phyloP scores from a whole-genome alignment of 2,797 vertebrate species.

The Tapirus indicus region DNA sequence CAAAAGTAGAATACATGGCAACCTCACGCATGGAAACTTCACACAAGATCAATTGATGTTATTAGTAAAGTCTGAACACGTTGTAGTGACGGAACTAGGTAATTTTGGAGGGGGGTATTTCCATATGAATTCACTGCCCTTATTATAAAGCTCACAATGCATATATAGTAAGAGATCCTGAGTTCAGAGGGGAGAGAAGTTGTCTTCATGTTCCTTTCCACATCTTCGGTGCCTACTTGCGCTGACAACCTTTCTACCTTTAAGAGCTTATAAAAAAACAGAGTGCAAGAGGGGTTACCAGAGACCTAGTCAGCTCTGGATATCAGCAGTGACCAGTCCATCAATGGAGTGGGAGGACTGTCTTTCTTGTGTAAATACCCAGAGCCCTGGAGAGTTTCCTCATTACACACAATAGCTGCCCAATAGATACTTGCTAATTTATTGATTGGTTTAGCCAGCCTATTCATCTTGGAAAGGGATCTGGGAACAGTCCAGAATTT shows the following conservation, averaged over 20 bases:
- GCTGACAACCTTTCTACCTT: neutral
- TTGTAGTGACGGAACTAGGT: constrained; percentile 83
- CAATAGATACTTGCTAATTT: constrained; percentile 1
- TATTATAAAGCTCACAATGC: neutral
- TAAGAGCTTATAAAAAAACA: neutral
- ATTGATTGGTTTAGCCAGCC: constrained; percentile 47
- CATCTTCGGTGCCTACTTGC: neutral
- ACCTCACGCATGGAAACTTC: constrained; percentile 54
- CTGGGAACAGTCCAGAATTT: constrained; percentile 20
- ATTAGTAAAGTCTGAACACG: constrained; percentile 60
- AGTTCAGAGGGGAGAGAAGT: constrained; percentile 1
- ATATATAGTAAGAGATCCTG: neutral
- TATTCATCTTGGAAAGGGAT: constrained; percentile 57
- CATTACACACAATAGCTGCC: neutral
- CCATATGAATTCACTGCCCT: neutral
- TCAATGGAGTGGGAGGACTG: neutral
- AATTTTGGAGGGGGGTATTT: constrained; percentile 63
- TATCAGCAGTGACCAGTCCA: neutral
- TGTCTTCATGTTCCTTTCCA: neutral
- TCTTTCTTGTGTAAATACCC: neutral
- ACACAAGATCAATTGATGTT: constrained; percentile 69
- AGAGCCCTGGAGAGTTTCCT: neutral
- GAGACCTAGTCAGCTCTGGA: neutral
- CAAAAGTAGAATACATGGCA: constrained; percentile 66
- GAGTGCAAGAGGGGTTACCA: neutral